Evolutionary conservation across 1,140 invertebrate genomes (phyloP), one percentile per base, ranked within the genome.

Genomic region (Sipha flava): DNA sequence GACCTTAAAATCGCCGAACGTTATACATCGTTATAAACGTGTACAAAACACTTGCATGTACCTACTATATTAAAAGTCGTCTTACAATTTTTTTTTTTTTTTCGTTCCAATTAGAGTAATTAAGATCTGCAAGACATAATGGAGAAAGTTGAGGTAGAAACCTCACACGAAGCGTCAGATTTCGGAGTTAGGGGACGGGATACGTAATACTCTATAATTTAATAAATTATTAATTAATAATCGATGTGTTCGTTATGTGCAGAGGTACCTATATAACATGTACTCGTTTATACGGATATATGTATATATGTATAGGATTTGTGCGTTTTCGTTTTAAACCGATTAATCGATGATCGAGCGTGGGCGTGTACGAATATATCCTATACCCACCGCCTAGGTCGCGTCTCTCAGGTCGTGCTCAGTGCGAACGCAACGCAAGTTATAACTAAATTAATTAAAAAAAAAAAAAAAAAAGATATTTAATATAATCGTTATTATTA

Each of bases 381-480:
- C 12, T 66, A 70, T 70, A 54, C 52, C 49, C 72, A 57, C n/a
- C 29, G 72, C 18, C 26, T 49, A 7, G 43, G 7, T 49, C 26
- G n/a, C 10, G 43, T 47, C 26, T 70, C 34, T 16, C 54, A 34
- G 73, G 73, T 77, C 73, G 73, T 54, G 72, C 29, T 52, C 47
- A 29, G 47, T 54, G 31, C n/a, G 26, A 75, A 54, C 18, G 31
- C 45, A 12, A 73, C 31, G 26, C 73, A 52, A 37, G 73, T 77
- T 77, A 77, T 77, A 77, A 77, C 73, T 77, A 77, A 77, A 77
- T 77, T 77, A 77, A 77, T 77, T 77, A 77, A 77, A 77, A 77
- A 77, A 68, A 23, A 66, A 64, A 68, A 70, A 70, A 47, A 70
- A 29, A 59, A 37, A 73, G 70, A 77, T 77, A 77, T 77, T 77